Evolutionary conservation across 2,888 invertebrate species (phyloP).

Genomic region (Drosophila rellima): DNA sequence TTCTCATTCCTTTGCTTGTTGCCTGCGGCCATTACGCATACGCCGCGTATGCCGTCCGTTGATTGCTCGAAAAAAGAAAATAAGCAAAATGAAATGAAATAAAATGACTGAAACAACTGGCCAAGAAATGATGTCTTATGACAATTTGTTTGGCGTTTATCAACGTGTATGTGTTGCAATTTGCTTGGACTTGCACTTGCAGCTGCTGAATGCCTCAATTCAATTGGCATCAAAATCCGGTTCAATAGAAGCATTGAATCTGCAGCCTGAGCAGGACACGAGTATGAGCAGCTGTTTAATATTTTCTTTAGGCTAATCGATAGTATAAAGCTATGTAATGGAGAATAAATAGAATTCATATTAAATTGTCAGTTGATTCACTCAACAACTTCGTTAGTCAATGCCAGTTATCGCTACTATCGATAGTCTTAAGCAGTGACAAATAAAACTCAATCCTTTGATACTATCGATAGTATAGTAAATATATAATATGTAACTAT

Average conservation of each 20-base stretch:
- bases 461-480: not conserved
- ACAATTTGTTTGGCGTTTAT: slow-evolving; percentile 61
- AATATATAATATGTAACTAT: not conserved
- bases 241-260: slow-evolving; percentile 29
- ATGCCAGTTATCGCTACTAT: not conserved
- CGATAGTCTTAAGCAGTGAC: not conserved
- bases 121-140: slow-evolving; percentile 57
- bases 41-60: slow-evolving; percentile 45
- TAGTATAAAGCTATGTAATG: too few relatives aligned
- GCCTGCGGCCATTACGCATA: slow-evolving; percentile 63
- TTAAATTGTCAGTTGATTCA: not conserved
- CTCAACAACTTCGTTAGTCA: not conserved
- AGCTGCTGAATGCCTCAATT: slow-evolving; percentile 35
- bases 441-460: too few relatives aligned
- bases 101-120: slow-evolving; percentile 34
- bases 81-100: slow-evolving; percentile 6
- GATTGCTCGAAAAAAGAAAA: slow-evolving; percentile 20
- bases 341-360: too few relatives aligned
- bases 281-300: slow-evolving; percentile 10
- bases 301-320: slow-evolving; percentile 1
- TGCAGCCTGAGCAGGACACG: slow-evolving; percentile 24
- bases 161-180: slow-evolving; percentile 38
- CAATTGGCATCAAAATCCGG: slow-evolving; percentile 52
- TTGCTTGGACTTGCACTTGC: slow-evolving; percentile 13
- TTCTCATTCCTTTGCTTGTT: too few relatives aligned